A percentile compares a stretch with the other conserved stretches of the same genome.
Conservation (phyloP, 23 tunicate species). For the Trididemnum miniatum region DNA sequence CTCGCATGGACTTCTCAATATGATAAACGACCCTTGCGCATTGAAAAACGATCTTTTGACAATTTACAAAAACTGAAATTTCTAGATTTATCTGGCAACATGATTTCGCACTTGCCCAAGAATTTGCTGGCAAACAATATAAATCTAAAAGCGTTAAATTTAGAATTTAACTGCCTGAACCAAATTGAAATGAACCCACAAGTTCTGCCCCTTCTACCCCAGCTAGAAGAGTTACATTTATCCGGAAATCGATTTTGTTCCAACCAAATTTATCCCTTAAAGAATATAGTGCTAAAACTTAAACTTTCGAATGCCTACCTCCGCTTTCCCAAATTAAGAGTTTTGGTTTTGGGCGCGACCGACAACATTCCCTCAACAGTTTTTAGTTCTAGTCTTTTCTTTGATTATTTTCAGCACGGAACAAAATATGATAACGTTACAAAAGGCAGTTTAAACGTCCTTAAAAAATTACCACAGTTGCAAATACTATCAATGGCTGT, state of each 20-base stretch:
- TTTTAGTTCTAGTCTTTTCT: neutral
- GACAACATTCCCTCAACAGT: neutral
- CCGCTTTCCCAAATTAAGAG: neutral
- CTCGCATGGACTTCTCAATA: neutral
- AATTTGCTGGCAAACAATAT: neutral
- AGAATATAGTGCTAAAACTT: neutral
- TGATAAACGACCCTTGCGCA: neutral
- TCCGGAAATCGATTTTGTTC: neutral
- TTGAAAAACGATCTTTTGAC: too few species aligned
- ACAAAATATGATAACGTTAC: neutral
- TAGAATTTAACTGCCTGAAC: neutral
- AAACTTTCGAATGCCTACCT: neutral
- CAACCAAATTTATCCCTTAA: neutral
- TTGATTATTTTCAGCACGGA: neutral
- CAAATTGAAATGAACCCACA: neutral
- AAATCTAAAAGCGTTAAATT: neutral
- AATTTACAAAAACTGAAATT: neutral
- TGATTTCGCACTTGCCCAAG: neutral
- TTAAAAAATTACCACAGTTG: neutral
- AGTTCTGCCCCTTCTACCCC: neutral
- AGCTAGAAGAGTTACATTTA: neutral
- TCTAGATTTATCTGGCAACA: neutral
- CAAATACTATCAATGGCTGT: neutral
- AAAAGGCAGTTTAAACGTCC: constrained; percentile 6
- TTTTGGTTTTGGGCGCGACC: neutral